A percentile compares a stretch with the other conserved stretches of the same genome.
These are phyloP conservation scores for Silurus aristotelis DNA, from an alignment of 2,797 vertebrate genomes.

Conservation along the genomic window DNA sequence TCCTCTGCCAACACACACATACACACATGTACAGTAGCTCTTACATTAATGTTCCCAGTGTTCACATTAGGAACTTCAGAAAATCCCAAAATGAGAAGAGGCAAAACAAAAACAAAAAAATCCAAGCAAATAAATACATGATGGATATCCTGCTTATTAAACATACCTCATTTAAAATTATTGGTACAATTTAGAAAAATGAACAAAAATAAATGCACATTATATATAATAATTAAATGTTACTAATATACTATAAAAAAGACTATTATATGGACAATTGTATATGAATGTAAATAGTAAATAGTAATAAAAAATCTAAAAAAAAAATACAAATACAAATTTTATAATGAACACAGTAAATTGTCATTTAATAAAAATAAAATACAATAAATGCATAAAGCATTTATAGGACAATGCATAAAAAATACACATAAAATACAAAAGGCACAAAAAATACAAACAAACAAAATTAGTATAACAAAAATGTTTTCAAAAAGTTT, in stretches of 20 bases:
- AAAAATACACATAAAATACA: background rate
- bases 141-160: background rate
- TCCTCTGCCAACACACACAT: constrained; percentile 69
- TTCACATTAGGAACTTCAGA: constrained; percentile 20
- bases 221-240: background rate
- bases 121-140: background rate
- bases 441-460: background rate
- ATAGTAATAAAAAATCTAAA: too few species aligned
- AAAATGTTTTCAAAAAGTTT: background rate
- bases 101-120: background rate
- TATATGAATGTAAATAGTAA: too few species aligned
- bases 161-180: background rate
- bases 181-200: background rate
- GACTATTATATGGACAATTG: too few species aligned
- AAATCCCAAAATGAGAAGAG: constrained; percentile 1
- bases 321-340: too few species aligned
- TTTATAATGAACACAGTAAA: too few species aligned
- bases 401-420: background rate
- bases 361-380: too few species aligned
- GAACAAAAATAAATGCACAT: background rate
- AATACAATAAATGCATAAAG: background rate
- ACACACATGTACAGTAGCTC: constrained; percentile 38
- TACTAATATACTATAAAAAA: too few species aligned
- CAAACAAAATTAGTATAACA: background rate
- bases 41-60: constrained; percentile 32